These are phyloP conservation scores for Microcebus murinus DNA, from an alignment of 2,113 vertebrate genomes.

Conservation along the genomic window DNA sequence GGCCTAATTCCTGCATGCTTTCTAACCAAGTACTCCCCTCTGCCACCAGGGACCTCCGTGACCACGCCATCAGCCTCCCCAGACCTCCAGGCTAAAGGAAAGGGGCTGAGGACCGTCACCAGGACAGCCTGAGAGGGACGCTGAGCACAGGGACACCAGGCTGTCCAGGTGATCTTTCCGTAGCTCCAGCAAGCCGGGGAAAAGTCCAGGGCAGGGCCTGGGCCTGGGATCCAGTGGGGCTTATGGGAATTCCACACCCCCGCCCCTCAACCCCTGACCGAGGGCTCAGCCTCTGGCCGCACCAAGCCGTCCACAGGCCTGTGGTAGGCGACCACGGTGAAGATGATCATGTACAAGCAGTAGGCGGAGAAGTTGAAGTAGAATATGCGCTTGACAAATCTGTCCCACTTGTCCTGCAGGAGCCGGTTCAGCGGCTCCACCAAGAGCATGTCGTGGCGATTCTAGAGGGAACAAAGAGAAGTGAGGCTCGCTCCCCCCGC, in stretches of 20 bases:
- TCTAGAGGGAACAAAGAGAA: conserved; percentile 83
- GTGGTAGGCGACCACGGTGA: conserved; percentile 91
- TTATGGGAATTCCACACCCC: background rate
- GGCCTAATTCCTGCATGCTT: background rate
- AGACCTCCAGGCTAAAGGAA: background rate
- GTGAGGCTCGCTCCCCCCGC: background rate
- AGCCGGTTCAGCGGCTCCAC: conserved; percentile 92
- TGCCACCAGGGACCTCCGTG: background rate
- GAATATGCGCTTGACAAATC: conserved; percentile 92
- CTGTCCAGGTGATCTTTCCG: background rate
- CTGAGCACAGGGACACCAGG: background rate
- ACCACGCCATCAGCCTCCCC: background rate
- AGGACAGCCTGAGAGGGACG: background rate
- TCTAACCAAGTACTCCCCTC: background rate
- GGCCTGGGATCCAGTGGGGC: background rate
- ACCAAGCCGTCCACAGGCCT: conserved; percentile 84
- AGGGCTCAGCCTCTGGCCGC: background rate
- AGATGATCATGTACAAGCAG: conserved; percentile 90
- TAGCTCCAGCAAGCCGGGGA: background rate
- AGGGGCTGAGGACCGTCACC: background rate
- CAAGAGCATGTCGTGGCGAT: conserved; percentile 95
- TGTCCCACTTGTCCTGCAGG: conserved; percentile 95
- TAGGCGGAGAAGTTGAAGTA: conserved; percentile 93
- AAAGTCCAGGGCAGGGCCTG: background rate
- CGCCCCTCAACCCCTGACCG: no score